Evolutionary conservation across 92 coral and sea anemone species (phyloP), one percentile per base, ranked within the genome.

Genomic region (Galaxea fascicularis): DNA sequence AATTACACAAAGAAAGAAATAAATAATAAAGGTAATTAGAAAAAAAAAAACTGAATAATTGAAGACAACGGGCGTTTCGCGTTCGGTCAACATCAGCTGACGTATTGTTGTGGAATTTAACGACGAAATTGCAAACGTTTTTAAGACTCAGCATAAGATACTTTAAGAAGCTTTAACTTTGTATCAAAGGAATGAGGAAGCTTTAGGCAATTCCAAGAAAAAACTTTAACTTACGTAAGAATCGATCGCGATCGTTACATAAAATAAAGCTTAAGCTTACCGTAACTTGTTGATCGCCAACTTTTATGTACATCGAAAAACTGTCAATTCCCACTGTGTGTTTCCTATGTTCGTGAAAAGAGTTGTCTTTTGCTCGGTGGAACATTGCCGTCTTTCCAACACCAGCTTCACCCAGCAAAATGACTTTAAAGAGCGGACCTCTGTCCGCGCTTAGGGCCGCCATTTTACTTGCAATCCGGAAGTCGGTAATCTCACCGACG

Each of bases 381-480:
- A 97, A 97, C 63, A 97, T 71, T 12, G 98, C 83, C 7, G 99
- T 94, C 78, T 97, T 97, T 20, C 99, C 99, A 10, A 95, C 94
- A 8, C 98, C 98, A 11, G 93, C 94, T 75, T 97, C 99, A 0
- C 99, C 99, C 24, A 95, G 80, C 39, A 97, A 87, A 25, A 97
- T 90, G 51, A 97, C 91, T 85, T 97, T 97, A 89, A 88, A 97
- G 65, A 95, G 88, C 41, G 99, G 98, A 30, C 95, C 92, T 30
- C 89, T 94, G 17, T 92, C 98, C 16, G 74, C 87, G 31, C 82
- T 80, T 27, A 93, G 77, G 4, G 92, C 98, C 84, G 96, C 94
- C 91, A 90, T 93, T 20, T 45, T 0, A 49, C 17, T 11, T 49
- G 11, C 56, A 49, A 49, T 49, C 56, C 56, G 56, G 56, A 49